Evolutionary conservation across 2,113 vertebrate species (phyloP).

Genomic region (Entomyzon cyanotis): DNA sequence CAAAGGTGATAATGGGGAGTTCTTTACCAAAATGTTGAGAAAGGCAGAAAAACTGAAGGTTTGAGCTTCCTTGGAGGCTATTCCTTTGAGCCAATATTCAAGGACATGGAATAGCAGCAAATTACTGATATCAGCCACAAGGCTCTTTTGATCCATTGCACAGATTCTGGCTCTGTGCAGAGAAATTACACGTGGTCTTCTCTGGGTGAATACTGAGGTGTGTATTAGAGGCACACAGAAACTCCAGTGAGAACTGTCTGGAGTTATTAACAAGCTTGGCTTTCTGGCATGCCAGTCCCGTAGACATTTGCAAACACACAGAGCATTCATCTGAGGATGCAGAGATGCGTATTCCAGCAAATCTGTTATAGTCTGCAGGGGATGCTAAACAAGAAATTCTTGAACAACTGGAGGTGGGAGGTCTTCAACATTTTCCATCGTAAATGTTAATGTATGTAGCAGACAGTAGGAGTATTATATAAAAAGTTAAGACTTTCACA

Average conservation of each 20-base stretch:
- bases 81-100: neutral
- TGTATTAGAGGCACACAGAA: neutral
- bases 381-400: conserved; percentile 43
- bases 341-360: neutral
- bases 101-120: neutral
- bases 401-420: conserved; percentile 49
- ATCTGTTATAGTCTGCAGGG: neutral
- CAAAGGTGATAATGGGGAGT: neutral
- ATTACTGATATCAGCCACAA: neutral
- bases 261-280: neutral
- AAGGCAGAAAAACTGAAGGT: neutral
- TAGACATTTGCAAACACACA: conserved; percentile 9
- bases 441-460: conserved; percentile 54
- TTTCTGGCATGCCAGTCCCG: neutral
- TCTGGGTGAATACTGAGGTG: neutral
- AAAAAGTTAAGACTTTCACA: conserved; percentile 22
- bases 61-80: neutral
- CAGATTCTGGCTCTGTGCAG: neutral
- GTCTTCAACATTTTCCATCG: neutral
- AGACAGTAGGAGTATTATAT: conserved; percentile 49
- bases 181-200: accelerated
- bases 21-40: neutral
- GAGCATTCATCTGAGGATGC: neutral
- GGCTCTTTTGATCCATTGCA: neutral
- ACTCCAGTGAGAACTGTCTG: neutral